Evolutionary conservation across 1,140 invertebrate species (phyloP).

Genomic region (Hycleus cichorii): DNA sequence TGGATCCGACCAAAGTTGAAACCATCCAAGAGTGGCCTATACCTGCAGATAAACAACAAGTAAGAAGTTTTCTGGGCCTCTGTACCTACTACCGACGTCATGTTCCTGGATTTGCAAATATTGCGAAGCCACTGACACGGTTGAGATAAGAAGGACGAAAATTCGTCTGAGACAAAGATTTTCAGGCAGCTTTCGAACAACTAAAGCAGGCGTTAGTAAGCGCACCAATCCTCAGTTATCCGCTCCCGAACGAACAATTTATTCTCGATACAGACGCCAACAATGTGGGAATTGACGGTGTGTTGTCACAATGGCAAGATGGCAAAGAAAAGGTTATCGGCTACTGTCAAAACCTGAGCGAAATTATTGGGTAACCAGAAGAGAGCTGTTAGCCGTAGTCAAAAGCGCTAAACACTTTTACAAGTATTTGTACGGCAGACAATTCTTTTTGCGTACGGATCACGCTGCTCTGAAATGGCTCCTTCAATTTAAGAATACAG

Average conservation of each 20-base stretch:
- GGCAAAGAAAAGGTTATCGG: slow-evolving; percentile 22
- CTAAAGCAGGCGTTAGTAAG: slow-evolving; percentile 3
- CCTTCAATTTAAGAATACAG: background rate
- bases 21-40: slow-evolving; percentile 16
- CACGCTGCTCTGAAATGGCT: background rate
- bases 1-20: slow-evolving; percentile 17
- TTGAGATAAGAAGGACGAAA: slow-evolving; percentile 6
- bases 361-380: slow-evolving; percentile 39
- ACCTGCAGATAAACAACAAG: slow-evolving; percentile 11
- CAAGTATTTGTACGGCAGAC: slow-evolving; percentile 25
- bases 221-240: slow-evolving; percentile 22
- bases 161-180: slow-evolving; percentile 16
- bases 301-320: slow-evolving; percentile 23
- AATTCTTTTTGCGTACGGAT: background rate
- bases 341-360: slow-evolving; percentile 35
- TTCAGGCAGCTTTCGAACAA: no score
- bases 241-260: slow-evolving; percentile 23
- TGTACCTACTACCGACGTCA: slow-evolving; percentile 24
- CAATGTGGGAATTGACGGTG: slow-evolving; percentile 17
- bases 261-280: slow-evolving; percentile 22
- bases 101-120: slow-evolving; percentile 2
- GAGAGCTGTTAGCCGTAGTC: slow-evolving; percentile 42
- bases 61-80: background rate
- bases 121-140: background rate
- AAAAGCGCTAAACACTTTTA: slow-evolving; percentile 38